Evolutionary conservation across 2,797 vertebrate genomes (phyloP), one percentile per base, ranked within the genome.

Genomic region (Crenichthys baileyi): DNA sequence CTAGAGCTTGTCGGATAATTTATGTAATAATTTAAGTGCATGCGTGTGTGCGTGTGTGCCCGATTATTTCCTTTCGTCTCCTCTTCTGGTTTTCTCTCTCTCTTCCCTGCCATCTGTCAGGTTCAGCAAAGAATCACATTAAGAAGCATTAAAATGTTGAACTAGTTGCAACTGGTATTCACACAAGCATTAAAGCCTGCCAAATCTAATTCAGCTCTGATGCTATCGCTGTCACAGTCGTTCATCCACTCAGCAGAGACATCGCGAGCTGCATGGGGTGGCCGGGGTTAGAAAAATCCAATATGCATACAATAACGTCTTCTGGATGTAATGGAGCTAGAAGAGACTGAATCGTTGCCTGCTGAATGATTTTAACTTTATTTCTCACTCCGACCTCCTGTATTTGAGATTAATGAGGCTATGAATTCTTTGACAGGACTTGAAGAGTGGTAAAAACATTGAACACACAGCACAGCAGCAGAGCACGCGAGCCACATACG

Each of bases 171-270:
- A 92, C 92, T 90, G 91, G 77, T 91, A 90, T 94, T 94, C 90
- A 94, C 83, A 87, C 81, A 85, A 79, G 91, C 91, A 91, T 89
- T 90, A 91, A 73, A 86, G 81, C 85, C 86, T 92, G 93, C 84
- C 90, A 92, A 90, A 93, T 93, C 84, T 88, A 91, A 94, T 93
- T 91, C 70, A 75, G 81, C 88, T 81, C 80, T 80, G 85, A 83
- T 63, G 29, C 73, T 86, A 81, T 91, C 76, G 55, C 87, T 75
- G 79, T 81, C 81, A 55, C 65, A 55, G 85, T 77, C 58, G 72
- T 72, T 90, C 89, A 88, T 70, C 81, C 81, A 82, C 76, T 73
- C 83, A 46, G 81, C 76, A 78, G 82, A 89, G 90, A 92, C 93
- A 90, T 87, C 85, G 68, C 76, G 76, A 88, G 79, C 26, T 80